A percentile compares a stretch with the other conserved stretches of the same genome.
These are phyloP conservation scores for Pterois miles DNA, from an alignment of 2,797 vertebrate species.

Conservation along the genomic window DNA sequence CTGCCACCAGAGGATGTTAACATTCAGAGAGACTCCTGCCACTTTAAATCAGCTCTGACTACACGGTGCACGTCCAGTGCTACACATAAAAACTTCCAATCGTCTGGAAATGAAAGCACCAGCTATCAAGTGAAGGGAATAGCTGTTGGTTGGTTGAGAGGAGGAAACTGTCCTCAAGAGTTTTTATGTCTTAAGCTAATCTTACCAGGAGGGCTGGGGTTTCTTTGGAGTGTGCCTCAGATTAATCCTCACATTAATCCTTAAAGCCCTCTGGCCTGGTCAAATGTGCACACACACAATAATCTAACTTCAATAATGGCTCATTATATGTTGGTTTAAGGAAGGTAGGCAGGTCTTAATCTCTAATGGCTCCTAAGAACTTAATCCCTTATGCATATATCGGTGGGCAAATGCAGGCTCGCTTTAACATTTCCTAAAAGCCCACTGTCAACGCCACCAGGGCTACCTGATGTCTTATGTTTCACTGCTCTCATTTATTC, in stretches of 20 bases:
- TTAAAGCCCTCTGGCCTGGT: slow-evolving; percentile 58
- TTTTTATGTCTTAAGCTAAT: slow-evolving; percentile 43
- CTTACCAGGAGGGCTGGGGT: slow-evolving; percentile 31
- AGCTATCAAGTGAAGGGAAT: neutral
- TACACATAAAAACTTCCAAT: slow-evolving; percentile 32
- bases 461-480: slow-evolving; percentile 49
- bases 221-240: slow-evolving; percentile 57
- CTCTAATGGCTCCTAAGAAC: slow-evolving; percentile 67
- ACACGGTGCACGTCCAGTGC: slow-evolving; percentile 28
- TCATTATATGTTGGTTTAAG: slow-evolving; percentile 67
- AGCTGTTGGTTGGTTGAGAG: neutral
- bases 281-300: slow-evolving; percentile 56
- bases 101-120: slow-evolving; percentile 30
- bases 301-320: slow-evolving; percentile 63
- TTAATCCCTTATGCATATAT: slow-evolving; percentile 71
- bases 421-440: slow-evolving; percentile 53
- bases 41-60: slow-evolving; percentile 50
- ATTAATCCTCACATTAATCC: slow-evolving; percentile 77
- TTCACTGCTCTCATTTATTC: slow-evolving; percentile 72
- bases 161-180: slow-evolving; percentile 10
- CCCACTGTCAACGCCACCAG: slow-evolving; percentile 46
- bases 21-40: slow-evolving; percentile 43
- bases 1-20: slow-evolving; percentile 17
- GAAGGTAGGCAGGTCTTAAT: slow-evolving; percentile 63
- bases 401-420: slow-evolving; percentile 14